Percentiles rank a stretch among this genome's conserved stretches.
Evolutionary conservation across 1,140 invertebrate species (phyloP).

Genomic region (Papilio polyxenes): DNA sequence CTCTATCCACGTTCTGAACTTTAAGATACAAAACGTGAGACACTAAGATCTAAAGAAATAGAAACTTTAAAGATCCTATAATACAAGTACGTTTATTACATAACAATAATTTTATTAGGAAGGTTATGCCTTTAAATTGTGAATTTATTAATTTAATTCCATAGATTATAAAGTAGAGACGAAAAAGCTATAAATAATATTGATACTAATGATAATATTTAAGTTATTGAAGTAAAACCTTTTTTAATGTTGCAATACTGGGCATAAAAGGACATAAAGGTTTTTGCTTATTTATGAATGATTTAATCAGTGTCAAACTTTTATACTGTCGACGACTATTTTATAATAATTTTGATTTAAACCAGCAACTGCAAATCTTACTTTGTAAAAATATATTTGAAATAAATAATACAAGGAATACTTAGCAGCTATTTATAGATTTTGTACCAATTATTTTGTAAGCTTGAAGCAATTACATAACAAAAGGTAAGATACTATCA

Average conservation of each 20-base stretch:
- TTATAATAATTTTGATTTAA: constrained; percentile 8
- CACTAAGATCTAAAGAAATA: background rate
- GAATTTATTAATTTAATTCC: background rate
- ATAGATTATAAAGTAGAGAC: background rate
- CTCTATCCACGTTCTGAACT: constrained; percentile 8
- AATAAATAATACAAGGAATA: background rate
- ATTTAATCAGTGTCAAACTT: background rate
- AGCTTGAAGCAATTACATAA: background rate
- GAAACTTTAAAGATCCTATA: background rate
- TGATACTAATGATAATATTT: background rate
- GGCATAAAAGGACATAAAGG: background rate
- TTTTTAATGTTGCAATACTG: background rate
- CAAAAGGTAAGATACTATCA: background rate
- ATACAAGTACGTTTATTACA: background rate
- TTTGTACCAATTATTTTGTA: background rate
- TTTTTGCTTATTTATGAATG: background rate
- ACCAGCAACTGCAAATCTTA: background rate
- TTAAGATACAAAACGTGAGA: background rate
- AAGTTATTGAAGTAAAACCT: background rate
- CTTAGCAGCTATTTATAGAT: background rate
- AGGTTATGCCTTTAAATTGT: background rate
- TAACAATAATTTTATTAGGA: background rate
- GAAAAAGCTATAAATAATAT: background rate
- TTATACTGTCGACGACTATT: background rate
- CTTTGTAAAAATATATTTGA: background rate